Evolutionary conservation across 2,888 invertebrate genomes (phyloP).

Genomic region (Oligia strigilis): DNA sequence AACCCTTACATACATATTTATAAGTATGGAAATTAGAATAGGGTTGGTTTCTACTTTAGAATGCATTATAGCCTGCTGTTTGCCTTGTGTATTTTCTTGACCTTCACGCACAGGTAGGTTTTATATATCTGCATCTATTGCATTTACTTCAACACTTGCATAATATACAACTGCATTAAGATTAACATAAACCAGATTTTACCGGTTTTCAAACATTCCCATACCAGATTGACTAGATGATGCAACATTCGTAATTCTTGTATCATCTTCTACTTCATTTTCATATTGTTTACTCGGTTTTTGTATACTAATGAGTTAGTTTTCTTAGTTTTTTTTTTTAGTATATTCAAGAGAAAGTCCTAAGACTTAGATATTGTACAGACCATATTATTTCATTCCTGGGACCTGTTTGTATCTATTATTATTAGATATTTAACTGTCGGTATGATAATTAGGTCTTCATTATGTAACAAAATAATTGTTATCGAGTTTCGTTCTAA

Average conservation of each 20-base stretch:
- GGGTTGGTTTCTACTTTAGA: constrained; percentile 16
- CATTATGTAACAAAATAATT: constrained; percentile 11
- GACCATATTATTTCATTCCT: neutral
- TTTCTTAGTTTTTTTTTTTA: constrained; percentile 6
- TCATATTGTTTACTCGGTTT: constrained; percentile 70
- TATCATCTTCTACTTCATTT: constrained; percentile 72
- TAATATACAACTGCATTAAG: constrained; percentile 50
- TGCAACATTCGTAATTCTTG: constrained; percentile 78
- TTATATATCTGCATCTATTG: constrained; percentile 20
- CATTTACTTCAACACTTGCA: constrained; percentile 38
- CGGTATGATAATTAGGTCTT: constrained; percentile 24
- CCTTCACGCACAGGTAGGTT: constrained; percentile 41
- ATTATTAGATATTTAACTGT: neutral
- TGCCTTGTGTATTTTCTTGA: constrained; percentile 36
- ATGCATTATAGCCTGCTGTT: constrained; percentile 18
- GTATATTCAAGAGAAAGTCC: constrained; percentile 7
- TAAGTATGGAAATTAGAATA: constrained; percentile 21
- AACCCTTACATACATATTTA: constrained; percentile 28
- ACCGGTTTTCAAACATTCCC: constrained; percentile 47
- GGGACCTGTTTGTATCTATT: constrained; percentile 5
- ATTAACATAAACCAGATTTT: constrained; percentile 63
- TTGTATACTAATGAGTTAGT: constrained; percentile 42
- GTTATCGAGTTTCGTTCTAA: neutral
- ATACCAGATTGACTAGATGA: constrained; percentile 77
- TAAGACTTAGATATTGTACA: constrained; percentile 1